These are phyloP conservation scores for Siphlonurus alternatus DNA, from an alignment of 2,888 invertebrate species.

Conservation along the genomic window DNA sequence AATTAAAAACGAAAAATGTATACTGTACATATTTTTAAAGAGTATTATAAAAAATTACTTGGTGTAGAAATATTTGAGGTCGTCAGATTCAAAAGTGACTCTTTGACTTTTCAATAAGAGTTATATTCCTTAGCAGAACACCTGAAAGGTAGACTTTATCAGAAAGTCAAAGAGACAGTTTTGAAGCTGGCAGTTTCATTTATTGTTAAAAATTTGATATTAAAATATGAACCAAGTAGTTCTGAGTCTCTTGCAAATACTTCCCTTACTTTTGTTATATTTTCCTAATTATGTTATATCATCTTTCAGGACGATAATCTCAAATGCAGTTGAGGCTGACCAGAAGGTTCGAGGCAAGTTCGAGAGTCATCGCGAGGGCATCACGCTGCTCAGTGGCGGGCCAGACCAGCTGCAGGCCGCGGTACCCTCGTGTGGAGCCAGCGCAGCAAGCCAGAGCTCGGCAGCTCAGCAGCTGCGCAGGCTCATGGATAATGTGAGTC, in stretches of 20 bases:
- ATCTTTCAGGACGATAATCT: constrained; percentile 43
- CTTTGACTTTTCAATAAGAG: too few species aligned
- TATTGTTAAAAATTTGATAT: background rate
- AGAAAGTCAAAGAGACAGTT: background rate
- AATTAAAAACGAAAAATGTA: background rate
- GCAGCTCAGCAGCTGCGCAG: constrained; percentile 48
- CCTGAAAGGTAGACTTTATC: too few species aligned
- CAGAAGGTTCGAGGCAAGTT: constrained; percentile 76
- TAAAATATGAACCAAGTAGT: background rate
- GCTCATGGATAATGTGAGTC: constrained; percentile 56
- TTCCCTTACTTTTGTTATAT: background rate
- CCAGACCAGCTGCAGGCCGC: constrained; percentile 49
- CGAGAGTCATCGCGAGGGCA: constrained; percentile 55
- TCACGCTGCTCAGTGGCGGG: constrained; percentile 61
- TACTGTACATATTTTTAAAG: too few species aligned
- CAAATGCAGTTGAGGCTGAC: constrained; percentile 70
- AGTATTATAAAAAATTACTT: too few species aligned
- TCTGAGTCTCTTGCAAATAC: too few species aligned
- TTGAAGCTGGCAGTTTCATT: background rate
- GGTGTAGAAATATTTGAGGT: too few species aligned
- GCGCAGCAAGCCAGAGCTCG: constrained; percentile 32
- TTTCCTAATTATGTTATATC: background rate
- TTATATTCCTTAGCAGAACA: too few species aligned
- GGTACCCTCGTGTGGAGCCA: constrained; percentile 41
- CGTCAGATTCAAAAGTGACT: too few species aligned